These are phyloP conservation scores for Andricus curvator DNA, from an alignment of 2,888 invertebrate species.

Conservation along the genomic window DNA sequence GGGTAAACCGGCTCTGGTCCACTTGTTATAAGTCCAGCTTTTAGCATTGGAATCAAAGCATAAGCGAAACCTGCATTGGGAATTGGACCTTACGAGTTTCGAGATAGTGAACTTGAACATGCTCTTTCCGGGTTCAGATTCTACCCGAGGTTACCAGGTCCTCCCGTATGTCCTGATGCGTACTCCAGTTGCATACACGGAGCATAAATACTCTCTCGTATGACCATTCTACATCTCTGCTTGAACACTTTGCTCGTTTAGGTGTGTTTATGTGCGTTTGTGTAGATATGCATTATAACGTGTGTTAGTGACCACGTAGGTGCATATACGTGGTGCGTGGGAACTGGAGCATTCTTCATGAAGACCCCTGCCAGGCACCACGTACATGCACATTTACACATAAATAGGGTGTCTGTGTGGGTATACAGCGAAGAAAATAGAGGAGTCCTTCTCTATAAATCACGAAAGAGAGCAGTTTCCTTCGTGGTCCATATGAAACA, in stretches of 20 bases:
- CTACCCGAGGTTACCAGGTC: slow-evolving; percentile 34
- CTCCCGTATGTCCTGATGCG: slow-evolving; percentile 45
- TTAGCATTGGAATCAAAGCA: not conserved
- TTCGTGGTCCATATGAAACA: not conserved
- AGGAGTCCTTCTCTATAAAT: not conserved
- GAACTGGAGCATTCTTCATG: slow-evolving; percentile 73
- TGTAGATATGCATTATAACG: not conserved
- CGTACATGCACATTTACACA: not conserved
- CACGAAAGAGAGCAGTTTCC: not conserved
- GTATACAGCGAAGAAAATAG: not conserved
- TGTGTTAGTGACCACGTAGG: slow-evolving; percentile 41
- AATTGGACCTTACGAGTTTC: slow-evolving; percentile 20
- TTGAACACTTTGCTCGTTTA: not conserved
- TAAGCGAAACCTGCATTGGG: not conserved
- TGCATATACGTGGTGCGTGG: slow-evolving; percentile 65
- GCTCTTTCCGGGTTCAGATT: slow-evolving; percentile 38
- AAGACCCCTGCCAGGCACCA: slow-evolving; percentile 32
- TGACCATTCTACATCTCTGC: slow-evolving; percentile 36
- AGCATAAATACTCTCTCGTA: slow-evolving; percentile 53
- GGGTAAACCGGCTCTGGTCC: too few relatives aligned
- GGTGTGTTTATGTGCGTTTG: not conserved
- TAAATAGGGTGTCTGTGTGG: not conserved
- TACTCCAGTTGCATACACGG: slow-evolving; percentile 55
- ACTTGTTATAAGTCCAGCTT: too few relatives aligned
- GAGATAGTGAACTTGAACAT: slow-evolving; percentile 36